Evolutionary conservation across 2,888 invertebrate species (phyloP).

Genomic region (Griposia aprilina): DNA sequence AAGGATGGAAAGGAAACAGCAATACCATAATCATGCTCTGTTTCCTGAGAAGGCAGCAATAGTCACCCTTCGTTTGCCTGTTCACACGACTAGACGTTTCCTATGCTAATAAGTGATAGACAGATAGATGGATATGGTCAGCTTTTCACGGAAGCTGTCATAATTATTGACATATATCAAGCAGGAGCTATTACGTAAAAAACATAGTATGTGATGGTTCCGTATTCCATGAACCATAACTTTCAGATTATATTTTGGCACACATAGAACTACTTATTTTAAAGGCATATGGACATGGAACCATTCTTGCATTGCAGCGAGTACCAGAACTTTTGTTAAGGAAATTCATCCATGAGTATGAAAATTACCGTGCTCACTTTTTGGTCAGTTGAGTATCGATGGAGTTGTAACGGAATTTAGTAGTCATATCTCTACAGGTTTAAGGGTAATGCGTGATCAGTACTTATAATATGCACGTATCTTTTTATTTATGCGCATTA

Average conservation of each 20-base stretch:
- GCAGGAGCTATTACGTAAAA: not conserved
- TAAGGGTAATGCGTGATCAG: slow-evolving; percentile 14
- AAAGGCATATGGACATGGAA: not conserved
- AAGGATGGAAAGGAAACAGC: not conserved
- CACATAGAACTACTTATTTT: not conserved
- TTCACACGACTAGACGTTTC: not conserved
- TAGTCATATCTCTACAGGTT: not conserved
- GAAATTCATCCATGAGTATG: not conserved
- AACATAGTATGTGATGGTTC: not conserved
- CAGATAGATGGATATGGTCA: not conserved
- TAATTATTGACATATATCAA: not conserved
- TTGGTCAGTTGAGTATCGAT: not conserved
- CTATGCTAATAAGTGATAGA: not conserved
- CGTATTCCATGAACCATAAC: not conserved
- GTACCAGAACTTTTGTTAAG: not conserved
- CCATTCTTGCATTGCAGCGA: not conserved
- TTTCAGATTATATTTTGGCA: not conserved
- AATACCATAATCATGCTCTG: not conserved
- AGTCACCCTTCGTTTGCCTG: not conserved
- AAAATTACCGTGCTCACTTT: not conserved
- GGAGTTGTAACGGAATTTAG: slow-evolving; percentile 6
- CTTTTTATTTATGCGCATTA: not conserved
- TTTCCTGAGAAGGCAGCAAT: not conserved
- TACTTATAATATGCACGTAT: slow-evolving; percentile 1
- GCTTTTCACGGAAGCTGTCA: not conserved